Percentiles rank a stretch among this genome's conserved stretches.
phyloP scores from a whole-genome alignment of 2,888 invertebrate species.

The Tribolium freemani region DNA sequence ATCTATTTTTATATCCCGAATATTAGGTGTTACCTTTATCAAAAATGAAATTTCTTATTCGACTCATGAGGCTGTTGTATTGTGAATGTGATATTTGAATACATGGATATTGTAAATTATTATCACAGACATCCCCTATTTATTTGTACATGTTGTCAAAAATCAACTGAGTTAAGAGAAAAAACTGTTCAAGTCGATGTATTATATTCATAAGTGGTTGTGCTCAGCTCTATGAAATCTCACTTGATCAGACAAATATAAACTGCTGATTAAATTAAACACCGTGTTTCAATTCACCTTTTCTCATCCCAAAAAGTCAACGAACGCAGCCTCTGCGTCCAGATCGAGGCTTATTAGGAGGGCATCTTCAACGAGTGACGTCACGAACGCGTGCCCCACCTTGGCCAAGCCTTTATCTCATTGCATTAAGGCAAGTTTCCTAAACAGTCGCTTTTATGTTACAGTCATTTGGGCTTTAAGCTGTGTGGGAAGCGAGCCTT shows the following conservation, averaged over 20 bases:
- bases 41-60: constrained; percentile 54
- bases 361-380: constrained; percentile 53
- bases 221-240: constrained; percentile 61
- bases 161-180: constrained; percentile 55
- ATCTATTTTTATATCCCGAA: constrained; percentile 65
- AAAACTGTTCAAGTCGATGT: constrained; percentile 65
- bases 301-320: constrained; percentile 41
- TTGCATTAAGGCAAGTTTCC: constrained; percentile 62
- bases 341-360: constrained; percentile 45
- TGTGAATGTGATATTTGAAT: constrained; percentile 70
- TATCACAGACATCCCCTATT: constrained; percentile 62
- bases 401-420: constrained; percentile 65
- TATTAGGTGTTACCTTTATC: constrained; percentile 63
- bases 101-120: constrained; percentile 66
- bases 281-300: constrained; percentile 29
- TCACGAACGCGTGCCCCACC: constrained; percentile 66
- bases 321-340: constrained; percentile 31
- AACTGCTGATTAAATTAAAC: constrained; percentile 58
- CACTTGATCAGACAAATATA: constrained; percentile 56
- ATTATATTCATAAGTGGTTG: constrained; percentile 63
- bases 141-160: constrained; percentile 65
- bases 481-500: constrained; percentile 59
- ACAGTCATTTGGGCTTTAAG: constrained; percentile 58
- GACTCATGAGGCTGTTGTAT: constrained; percentile 67
- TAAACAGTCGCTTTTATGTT: constrained; percentile 59